Conservation (phyloP, 2,888 invertebrate genomes). For the Plemyria rubiginata region DNA sequence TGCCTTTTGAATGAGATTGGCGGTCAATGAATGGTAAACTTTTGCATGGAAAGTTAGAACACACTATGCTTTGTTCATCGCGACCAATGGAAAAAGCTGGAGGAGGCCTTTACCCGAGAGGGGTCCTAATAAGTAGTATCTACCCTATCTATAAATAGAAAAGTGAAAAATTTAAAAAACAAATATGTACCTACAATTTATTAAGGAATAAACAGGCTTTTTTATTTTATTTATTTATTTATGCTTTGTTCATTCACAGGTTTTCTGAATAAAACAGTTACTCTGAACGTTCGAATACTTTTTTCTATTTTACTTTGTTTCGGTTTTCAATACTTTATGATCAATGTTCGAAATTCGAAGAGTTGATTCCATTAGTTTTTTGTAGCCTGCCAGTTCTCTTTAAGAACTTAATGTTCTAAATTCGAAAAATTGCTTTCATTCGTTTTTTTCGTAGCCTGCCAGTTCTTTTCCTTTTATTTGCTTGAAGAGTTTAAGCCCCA, state of each 20-base stretch:
- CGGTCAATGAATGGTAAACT: slow-evolving; percentile 54
- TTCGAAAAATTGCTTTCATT: background rate
- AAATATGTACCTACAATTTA: too few relatives aligned
- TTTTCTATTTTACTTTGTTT: background rate
- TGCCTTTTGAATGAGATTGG: slow-evolving; percentile 63
- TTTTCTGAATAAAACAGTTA: slow-evolving; percentile 20
- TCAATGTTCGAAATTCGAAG: background rate
- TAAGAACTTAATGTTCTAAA: background rate
- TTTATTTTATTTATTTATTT: too few relatives aligned
- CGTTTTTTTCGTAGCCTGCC: background rate
- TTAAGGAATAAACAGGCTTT: too few relatives aligned
- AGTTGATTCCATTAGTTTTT: background rate
- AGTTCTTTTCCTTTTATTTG: background rate
- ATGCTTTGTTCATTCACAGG: slow-evolving; percentile 23
- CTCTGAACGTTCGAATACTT: background rate
- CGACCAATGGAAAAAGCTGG: too few relatives aligned
- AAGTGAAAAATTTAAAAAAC: too few relatives aligned
- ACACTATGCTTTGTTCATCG: slow-evolving; percentile 19
- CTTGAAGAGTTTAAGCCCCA: too few relatives aligned
- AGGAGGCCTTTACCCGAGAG: too few relatives aligned
- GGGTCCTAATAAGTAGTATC: too few relatives aligned
- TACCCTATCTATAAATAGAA: too few relatives aligned
- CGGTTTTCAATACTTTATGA: background rate
- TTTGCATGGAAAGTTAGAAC: slow-evolving; percentile 49
- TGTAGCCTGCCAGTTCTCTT: background rate